These are phyloP conservation scores for Petroica traversi DNA, from an alignment of 2,113 vertebrate species.

Conservation along the genomic window DNA sequence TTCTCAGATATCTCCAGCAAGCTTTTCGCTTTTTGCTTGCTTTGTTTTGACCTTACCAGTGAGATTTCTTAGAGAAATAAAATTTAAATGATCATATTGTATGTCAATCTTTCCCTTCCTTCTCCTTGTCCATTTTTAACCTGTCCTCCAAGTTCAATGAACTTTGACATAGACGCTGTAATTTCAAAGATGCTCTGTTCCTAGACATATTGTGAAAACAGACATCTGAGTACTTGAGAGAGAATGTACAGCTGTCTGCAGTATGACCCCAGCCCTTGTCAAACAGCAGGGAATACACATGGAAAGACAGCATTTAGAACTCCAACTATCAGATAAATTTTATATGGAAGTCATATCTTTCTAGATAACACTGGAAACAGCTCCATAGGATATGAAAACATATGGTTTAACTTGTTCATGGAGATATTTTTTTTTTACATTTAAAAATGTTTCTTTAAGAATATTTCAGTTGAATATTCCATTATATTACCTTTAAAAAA, in stretches of 20 bases:
- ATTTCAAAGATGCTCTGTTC: background rate
- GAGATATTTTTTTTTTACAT: background rate
- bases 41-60: background rate
- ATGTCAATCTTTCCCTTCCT: background rate
- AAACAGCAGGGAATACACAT: background rate
- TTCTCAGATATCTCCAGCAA: background rate
- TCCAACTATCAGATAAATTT: background rate
- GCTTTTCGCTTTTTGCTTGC: background rate
- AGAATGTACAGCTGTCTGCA: background rate
- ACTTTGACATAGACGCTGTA: background rate
- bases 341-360: background rate
- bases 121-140: background rate
- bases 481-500: background rate
- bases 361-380: rapidly evolving
- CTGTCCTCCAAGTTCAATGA: background rate
- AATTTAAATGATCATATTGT: background rate
- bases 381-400: background rate
- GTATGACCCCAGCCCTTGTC: background rate
- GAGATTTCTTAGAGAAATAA: background rate
- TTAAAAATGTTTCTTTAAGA: background rate
- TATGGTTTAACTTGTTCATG: background rate
- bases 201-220: background rate
- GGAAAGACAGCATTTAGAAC: background rate
- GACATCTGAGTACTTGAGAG: background rate
- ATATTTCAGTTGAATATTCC: background rate